phyloP scores from a whole-genome alignment of 2,797 vertebrate species.

The Trachops cirrhosus region DNA sequence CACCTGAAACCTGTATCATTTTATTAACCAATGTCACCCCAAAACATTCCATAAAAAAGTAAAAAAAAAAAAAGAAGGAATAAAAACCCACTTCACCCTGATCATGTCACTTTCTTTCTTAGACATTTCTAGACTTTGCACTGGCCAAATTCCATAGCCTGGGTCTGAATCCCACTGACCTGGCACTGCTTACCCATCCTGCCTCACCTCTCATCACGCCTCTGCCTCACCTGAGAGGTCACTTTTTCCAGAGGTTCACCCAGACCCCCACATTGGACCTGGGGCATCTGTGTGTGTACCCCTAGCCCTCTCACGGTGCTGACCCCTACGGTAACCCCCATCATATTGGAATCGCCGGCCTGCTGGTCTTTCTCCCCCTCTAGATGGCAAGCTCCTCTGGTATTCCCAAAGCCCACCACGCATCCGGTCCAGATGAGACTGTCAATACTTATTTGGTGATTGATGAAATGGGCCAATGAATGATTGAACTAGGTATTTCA shows the following conservation, averaged over 20 bases:
- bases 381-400: not conserved
- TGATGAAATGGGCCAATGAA: not conserved
- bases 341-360: fast-evolving
- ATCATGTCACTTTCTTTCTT: not conserved
- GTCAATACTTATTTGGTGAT: not conserved
- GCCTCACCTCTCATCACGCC: not conserved
- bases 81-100: not conserved
- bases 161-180: not conserved
- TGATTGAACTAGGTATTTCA: conserved; percentile 1
- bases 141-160: not conserved
- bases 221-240: not conserved
- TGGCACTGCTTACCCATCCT: not conserved
- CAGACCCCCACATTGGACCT: not conserved
- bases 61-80: too few species aligned
- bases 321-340: not conserved
- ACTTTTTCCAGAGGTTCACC: not conserved
- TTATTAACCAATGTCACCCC: not conserved
- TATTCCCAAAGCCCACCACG: not conserved
- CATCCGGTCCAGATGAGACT: not conserved
- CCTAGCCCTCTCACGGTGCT: not conserved
- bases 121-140: not conserved
- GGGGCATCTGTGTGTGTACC: not conserved
- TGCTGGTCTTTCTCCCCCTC: not conserved
- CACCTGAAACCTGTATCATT: not conserved
- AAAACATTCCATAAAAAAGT: not conserved